Evolutionary conservation across 2,888 invertebrate species (phyloP), one percentile per base, ranked within the genome.

Genomic region (Stenoptilia bipunctidactyla): DNA sequence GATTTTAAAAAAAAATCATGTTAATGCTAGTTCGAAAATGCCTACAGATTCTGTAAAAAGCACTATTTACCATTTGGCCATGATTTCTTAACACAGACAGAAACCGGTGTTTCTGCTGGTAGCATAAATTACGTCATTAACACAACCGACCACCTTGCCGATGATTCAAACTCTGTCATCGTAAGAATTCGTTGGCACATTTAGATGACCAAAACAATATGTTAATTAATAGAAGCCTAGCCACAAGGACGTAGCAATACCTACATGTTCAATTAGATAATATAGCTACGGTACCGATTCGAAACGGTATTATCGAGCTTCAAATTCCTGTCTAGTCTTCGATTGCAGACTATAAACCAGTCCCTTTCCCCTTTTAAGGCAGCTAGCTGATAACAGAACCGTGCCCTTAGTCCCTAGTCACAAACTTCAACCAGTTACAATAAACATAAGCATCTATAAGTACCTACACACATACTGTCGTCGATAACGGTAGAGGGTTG

Each of bases 401-500:
- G 40, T 42, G 46, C 47, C 40, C 40, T 44, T 44, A 40, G 51
- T 55, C 52, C 55, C 51, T 8, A 20, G 20, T 56, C 52, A 53
- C 47, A 63, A 58, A 58, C 62, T 65, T 62, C 56, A 53, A 60
- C 69, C 57, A 64, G 77, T 76, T 77, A 68, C 79, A 79, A 60
- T 79, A 76, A 66, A 77, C 20, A 60, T 79, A 76, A 66, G 76
- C 20, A 20, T 20, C 20, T 8, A 20, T 20, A 20, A 20, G n/a
- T n/a, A n/a, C n/a, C n/a, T n/a, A 20, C 20, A 20, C 20, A 20
- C 20, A 20, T n/a, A 8, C 20, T 3, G 20, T 58, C 58, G 70
- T 60, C 62, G 63, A 66, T 82, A 82, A 79, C 80, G 79, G 82
- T 74, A 51, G 59, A 68, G 68, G 76, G 68, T 61, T 62, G 57